Base-by-base conservation (phyloP, 2,888 invertebrate species). In the Cenopis cana region DNA sequence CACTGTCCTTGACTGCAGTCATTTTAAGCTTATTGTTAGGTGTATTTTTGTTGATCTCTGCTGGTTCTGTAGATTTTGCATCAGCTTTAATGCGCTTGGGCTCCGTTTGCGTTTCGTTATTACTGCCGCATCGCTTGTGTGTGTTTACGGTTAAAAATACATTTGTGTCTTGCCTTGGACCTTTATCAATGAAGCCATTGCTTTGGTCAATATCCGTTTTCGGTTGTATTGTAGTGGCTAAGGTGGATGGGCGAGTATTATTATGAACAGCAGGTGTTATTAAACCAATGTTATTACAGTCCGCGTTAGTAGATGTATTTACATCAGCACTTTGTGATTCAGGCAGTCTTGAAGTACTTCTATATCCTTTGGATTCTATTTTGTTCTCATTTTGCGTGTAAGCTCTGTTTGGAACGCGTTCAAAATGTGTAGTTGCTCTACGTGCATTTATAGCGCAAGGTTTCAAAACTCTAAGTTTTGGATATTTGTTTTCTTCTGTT, bases 361-460 rank as follows among this genome's bases (percentile, higher is more conserved):
- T 20, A 41, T n/a, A 14, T 20, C 9, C 14, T 2, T 24, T 3
- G 14, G 41, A 12, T 46, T 41, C 6, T 9, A 20, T 20, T 12
- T 38, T 14, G 11, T 41, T 41, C 8, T 20, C 18, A 18, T 11
- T 38, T 38, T 20, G 14, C 11, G 11, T 24, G 4, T 1, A 33
- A 36, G 5, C 11, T 5, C 9, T 17, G 1, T 36, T 17, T 5
- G 2, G 11, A 56, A 36, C 11, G 10, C 17, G 24, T 24, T 24
- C 59, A 46, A 60, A 60, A 60, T 38, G 38, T 5, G 17, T 61
- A 11, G 49, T 61, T 17, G 49, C 11, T 17, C 46, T 61, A 14
- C 29, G 49, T 29, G 46, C n/a, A 61, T 46, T 49, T 12, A 61
- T 61, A 5, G 11, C n/a, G 5, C 17, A 29, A 5, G 29, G 46